A percentile compares a stretch with the other conserved stretches of the same genome.
Conservation (phyloP, 2,888 invertebrate genomes). For the Branchipolynoe longqiensis region DNA sequence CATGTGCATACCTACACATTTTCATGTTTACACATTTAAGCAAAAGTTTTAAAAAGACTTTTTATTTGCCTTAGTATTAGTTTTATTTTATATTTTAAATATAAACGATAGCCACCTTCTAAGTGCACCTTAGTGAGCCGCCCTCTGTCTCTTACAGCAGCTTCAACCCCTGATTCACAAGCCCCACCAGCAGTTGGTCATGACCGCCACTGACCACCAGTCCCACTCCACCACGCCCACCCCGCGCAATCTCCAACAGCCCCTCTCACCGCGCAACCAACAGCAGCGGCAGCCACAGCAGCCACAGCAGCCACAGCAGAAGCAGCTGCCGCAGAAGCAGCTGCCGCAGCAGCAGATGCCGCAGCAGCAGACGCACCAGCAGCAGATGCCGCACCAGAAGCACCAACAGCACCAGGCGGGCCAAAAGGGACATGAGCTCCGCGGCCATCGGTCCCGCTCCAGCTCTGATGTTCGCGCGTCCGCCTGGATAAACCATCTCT, state of each 20-base stretch:
- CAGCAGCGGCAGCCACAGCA: too few species aligned
- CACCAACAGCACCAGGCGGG: neutral
- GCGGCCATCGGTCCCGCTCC: neutral
- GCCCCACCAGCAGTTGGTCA: neutral
- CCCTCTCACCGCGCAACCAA: neutral
- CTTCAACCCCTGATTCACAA: slow-evolving; percentile 39
- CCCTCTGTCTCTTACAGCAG: slow-evolving; percentile 16
- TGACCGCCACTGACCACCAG: neutral
- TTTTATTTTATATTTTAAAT: too few species aligned
- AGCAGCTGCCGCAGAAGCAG: too few species aligned
- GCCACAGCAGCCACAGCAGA: too few species aligned
- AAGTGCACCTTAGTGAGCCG: neutral
- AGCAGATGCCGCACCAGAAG: neutral
- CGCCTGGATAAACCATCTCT: neutral
- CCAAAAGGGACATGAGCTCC: neutral
- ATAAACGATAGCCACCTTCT: too few species aligned
- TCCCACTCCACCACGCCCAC: slow-evolving; percentile 49
- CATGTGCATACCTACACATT: too few species aligned
- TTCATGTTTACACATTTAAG: too few species aligned
- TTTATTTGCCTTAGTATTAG: too few species aligned
- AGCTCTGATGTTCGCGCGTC: slow-evolving; percentile 22
- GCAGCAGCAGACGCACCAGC: too few species aligned
- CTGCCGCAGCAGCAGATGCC: too few species aligned
- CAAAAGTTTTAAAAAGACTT: too few species aligned
- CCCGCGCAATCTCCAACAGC: neutral